Evolutionary conservation across 2,888 invertebrate species (phyloP).

Genomic region (Ferrisia virgata): DNA sequence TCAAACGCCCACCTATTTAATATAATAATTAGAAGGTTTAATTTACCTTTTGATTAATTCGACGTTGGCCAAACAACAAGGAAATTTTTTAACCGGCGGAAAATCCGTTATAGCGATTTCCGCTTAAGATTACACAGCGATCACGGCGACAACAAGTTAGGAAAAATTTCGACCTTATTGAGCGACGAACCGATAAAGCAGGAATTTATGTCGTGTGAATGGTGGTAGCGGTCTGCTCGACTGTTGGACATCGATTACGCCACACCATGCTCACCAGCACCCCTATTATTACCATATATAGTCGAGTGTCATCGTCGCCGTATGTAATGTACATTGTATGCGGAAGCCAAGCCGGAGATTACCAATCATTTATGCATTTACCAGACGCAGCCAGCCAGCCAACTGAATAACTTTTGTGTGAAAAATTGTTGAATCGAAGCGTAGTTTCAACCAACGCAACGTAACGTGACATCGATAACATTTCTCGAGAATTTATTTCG

Average conservation of each 20-base stretch:
- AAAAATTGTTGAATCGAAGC: neutral
- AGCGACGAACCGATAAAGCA: neutral
- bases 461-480: too few relatives aligned
- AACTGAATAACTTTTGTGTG: neutral
- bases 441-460: too few relatives aligned
- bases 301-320: too few relatives aligned
- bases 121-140: too few relatives aligned
- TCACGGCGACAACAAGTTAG: too few relatives aligned
- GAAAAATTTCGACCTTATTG: constrained; percentile 13
- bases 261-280: neutral
- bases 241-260: neutral
- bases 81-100: neutral
- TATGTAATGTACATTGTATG: neutral
- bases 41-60: too few relatives aligned
- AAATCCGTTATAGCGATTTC: neutral
- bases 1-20: too few relatives aligned
- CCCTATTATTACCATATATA: too few relatives aligned
- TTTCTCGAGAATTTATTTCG: too few relatives aligned
- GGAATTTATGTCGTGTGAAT: neutral
- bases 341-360: neutral
- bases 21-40: too few relatives aligned
- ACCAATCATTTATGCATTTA: neutral
- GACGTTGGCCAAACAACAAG: neutral
- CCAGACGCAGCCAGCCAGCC: neutral
- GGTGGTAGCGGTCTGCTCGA: neutral